Base-by-base conservation (phyloP, 2,113 vertebrate species). In the Cynocephalus volans region DNA sequence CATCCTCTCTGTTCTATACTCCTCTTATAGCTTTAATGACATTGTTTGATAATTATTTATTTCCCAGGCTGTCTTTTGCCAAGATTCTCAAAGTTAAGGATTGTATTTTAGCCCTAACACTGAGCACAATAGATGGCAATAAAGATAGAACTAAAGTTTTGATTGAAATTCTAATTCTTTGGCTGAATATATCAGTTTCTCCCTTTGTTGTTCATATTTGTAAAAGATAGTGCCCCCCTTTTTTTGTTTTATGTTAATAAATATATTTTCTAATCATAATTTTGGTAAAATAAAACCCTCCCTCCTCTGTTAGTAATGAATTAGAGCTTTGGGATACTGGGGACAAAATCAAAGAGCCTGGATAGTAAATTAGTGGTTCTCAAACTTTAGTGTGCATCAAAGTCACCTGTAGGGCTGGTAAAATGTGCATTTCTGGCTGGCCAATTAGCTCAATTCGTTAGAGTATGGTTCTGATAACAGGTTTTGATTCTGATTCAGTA, bases 41-140 rank as follows among this genome's bases (percentile, higher is more conserved):
- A 62, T 77, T 82, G 13, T 93, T 95, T 81, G 72, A 73, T 93
- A 93, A 84, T 95, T 90, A 54, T 82, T 75, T 93, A 36, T 91
- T 88, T 84, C 56, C 83, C 48, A 67, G 6, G 24, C 58, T 93
- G 45, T 65, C 75, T 73, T 82, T 52, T 82, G 23, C 31, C 67
- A 89, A 60, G 31, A 73, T 83, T 92, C 54, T 95, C 62, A 93
- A 77, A 48, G 60, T 88, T 95, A 95, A 88, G 45, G 60, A 70
- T 60, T 96, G 1, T 67, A 54, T 77, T 92, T 31, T 81, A 89
- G 60, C 21, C 36, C 93, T 85, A 95, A 75, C 4, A 56, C 65
- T 88, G 54, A 95, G 23, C 18, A 73, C 21, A 60, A 41, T 86
- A n/a, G 6, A 6, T 85, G 69, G 15, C 48, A 77, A 23, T 80